These are phyloP conservation scores for Germaria angustata DNA, from an alignment of 2,888 invertebrate genomes.

Conservation along the genomic window DNA sequence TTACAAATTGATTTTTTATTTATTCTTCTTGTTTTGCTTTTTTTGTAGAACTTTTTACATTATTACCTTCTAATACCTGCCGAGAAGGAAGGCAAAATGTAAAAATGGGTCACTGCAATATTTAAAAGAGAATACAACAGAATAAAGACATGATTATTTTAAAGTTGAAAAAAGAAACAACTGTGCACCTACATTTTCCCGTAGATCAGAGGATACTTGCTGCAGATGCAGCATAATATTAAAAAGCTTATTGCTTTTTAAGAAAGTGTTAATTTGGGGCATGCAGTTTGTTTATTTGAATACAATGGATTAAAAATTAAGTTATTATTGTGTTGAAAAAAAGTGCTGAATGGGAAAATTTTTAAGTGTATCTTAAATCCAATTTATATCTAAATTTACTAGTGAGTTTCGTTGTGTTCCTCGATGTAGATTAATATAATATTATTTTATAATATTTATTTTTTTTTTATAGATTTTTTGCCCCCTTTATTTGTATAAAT, in stretches of 20 bases:
- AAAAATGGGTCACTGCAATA: constrained; percentile 27
- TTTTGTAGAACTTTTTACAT: no score
- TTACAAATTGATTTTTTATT: background rate
- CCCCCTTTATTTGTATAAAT: no score
- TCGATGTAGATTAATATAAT: no score
- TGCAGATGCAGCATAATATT: no score
- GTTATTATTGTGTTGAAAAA: no score
- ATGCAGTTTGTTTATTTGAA: background rate
- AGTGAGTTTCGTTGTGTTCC: no score
- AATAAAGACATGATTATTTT: background rate
- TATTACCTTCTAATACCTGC: background rate
- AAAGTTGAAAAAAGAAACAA: background rate
- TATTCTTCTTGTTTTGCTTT: background rate
- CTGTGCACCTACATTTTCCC: constrained; percentile 10
- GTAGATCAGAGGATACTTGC: no score
- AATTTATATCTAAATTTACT: no score
- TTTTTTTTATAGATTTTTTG: no score
- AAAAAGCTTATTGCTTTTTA: background rate
- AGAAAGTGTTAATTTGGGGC: background rate
- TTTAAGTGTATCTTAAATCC: no score
- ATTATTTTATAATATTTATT: no score
- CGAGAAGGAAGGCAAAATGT: background rate
- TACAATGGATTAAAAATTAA: background rate
- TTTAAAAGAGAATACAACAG: background rate
- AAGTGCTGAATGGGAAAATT: no score